A percentile compares a stretch with the other conserved stretches of the same genome.
These are phyloP conservation scores for Chlorodrepanis virens DNA, from an alignment of 2,113 vertebrate genomes.

Conservation along the genomic window DNA sequence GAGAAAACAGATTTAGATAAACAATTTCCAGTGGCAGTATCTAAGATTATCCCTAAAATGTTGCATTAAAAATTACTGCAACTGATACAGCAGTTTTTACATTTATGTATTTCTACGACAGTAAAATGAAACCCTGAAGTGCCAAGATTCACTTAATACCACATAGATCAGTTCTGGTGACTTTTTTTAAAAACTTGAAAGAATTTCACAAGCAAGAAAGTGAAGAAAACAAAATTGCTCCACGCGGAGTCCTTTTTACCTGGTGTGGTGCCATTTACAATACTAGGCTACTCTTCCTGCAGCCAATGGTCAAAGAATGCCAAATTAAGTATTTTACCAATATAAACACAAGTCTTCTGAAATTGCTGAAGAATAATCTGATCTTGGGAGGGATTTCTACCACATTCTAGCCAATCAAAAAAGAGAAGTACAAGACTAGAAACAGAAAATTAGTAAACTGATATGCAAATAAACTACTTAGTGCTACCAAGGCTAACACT, in stretches of 20 bases:
- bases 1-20: background rate
- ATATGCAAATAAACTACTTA: background rate
- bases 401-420: background rate
- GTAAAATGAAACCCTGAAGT: background rate
- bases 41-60: background rate
- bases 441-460: background rate
- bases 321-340: background rate
- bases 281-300: background rate
- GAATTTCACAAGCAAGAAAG: background rate
- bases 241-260: background rate
- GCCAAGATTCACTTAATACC: background rate
- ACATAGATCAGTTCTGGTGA: background rate
- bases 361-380: background rate
- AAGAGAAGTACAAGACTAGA: background rate
- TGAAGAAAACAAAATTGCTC: background rate
- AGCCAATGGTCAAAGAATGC: background rate
- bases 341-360: background rate
- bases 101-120: background rate
- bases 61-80: background rate
- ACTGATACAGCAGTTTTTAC: background rate
- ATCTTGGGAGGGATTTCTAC: background rate
- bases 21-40: background rate
- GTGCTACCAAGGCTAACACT: background rate
- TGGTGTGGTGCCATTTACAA: background rate
- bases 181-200: background rate